Percentiles rank a stretch among this genome's conserved stretches.
Evolutionary conservation across 2,888 invertebrate species (phyloP).

Genomic region (Stenodera caucasica): DNA sequence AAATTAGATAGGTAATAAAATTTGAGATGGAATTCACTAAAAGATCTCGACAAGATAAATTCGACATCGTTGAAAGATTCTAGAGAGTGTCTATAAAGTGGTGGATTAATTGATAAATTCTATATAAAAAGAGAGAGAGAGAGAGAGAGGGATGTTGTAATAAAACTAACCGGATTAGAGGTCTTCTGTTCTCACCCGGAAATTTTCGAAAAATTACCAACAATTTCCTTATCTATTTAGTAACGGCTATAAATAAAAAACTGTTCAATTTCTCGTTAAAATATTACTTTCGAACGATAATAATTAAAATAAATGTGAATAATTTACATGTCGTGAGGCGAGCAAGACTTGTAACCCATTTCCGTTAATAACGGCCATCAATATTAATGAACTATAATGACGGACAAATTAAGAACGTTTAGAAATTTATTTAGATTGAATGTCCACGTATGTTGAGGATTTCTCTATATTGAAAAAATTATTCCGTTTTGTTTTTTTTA

Average conservation of each 20-base stretch:
- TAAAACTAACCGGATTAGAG: no score
- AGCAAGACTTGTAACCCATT: conserved; percentile 27
- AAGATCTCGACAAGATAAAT: conserved; percentile 3
- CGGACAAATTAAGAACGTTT: conserved; percentile 19
- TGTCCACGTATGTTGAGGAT: not conserved
- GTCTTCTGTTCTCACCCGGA: no score
- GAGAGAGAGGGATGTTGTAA: no score
- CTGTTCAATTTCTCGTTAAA: conserved; percentile 12
- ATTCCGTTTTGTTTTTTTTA: no score
- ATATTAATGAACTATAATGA: conserved; percentile 31
- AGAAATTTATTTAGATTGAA: not conserved
- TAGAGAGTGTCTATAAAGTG: not conserved
- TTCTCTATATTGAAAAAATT: no score
- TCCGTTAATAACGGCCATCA: conserved; percentile 29
- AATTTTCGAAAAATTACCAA: no score
- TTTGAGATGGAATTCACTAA: conserved; percentile 1
- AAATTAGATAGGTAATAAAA: conserved; percentile 7
- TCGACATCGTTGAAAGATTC: not conserved
- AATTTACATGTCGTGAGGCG: conserved; percentile 27
- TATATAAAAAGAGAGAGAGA: not conserved
- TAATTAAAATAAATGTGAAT: conserved; percentile 28
- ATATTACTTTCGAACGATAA: conserved; percentile 24
- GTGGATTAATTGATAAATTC: not conserved
- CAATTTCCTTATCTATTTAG: not conserved
- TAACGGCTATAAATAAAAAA: conserved; percentile 14